Evolutionary conservation across 1,140 invertebrate genomes (phyloP).

Genomic region (Lanistes nyassanus): DNA sequence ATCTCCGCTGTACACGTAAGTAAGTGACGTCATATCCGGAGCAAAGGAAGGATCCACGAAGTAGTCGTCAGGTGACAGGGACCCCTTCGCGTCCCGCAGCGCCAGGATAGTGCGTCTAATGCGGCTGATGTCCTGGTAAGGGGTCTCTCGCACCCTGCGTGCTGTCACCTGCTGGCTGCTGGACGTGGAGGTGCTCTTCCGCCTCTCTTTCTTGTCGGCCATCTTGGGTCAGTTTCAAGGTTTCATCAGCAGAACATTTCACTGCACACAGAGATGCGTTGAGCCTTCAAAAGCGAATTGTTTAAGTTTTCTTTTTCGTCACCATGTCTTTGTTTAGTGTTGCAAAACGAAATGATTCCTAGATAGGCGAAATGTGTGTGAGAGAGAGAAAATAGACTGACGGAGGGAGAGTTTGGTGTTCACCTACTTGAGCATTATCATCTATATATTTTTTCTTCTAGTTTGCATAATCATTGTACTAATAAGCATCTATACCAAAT

Average conservation of each 20-base stretch:
- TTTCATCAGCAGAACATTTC: background rate
- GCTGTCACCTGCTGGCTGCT: constrained; percentile 11
- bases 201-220: constrained; percentile 13
- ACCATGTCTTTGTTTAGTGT: no score
- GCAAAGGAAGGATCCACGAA: constrained; percentile 55
- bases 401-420: no score
- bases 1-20: constrained; percentile 63
- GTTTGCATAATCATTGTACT: no score
- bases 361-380: no score
- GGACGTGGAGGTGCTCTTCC: constrained; percentile 19
- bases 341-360: no score
- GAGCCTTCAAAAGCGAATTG: no score
- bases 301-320: no score
- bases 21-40: constrained; percentile 57
- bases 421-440: no score
- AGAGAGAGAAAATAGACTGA: no score
- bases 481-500: no score
- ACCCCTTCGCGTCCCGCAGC: constrained; percentile 26
- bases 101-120: constrained; percentile 38
- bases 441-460: no score
- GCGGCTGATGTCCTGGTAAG: constrained; percentile 42
- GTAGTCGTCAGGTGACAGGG: constrained; percentile 30
- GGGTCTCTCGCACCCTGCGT: constrained; percentile 35
- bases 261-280: background rate
- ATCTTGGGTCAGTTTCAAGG: background rate